Evolutionary conservation across 2,113 vertebrate species (phyloP), one percentile per base, ranked within the genome.

Genomic region (Percina caprodes): DNA sequence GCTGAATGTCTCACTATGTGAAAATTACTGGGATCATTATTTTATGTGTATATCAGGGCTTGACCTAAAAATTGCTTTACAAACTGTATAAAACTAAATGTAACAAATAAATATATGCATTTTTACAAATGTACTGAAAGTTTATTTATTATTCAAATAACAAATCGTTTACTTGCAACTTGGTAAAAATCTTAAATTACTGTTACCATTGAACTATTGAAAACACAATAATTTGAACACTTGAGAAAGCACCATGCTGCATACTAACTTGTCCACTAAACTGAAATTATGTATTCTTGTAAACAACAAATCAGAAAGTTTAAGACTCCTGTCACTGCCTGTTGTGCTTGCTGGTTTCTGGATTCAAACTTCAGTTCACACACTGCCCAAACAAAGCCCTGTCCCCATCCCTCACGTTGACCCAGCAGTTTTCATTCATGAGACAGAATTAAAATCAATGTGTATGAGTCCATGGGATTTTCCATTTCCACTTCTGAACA

Each of bases 381-480:
- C 23, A 18, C 61, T 48, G 60, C 45, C 33, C n/a, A 62, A 69
- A 51, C 55, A 56, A 33, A 63, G 46, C 51, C 14, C 14, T 63
- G 59, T 52, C 10, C 69, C 61, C 71, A 48, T 8, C 21, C 23
- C 76, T 77, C 78, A 6, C 18, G 7, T 77, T 75, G 55, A 78
- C 24, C 62, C 77, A 54, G 67, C n/a, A 5, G 46, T 77, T 89
- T 90, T 82, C 61, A 79, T 89, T 82, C 76, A 88, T 65, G 70
- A 76, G 74, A 76, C 75, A 58, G 46, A 80, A 86, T 81, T 80
- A n/a, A 83, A 88, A 95, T 94, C 88, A 81, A 90, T 91, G 74
- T 48, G 58, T 83, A 80, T 88, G 86, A 93, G 85, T 94, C 88
- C 63, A 93, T 91, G 83, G 16, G 49, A 86, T 83, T 93, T 94